These are phyloP conservation scores for Chaetorhynchus papuensis DNA, from an alignment of 2,113 vertebrate genomes.

Conservation along the genomic window DNA sequence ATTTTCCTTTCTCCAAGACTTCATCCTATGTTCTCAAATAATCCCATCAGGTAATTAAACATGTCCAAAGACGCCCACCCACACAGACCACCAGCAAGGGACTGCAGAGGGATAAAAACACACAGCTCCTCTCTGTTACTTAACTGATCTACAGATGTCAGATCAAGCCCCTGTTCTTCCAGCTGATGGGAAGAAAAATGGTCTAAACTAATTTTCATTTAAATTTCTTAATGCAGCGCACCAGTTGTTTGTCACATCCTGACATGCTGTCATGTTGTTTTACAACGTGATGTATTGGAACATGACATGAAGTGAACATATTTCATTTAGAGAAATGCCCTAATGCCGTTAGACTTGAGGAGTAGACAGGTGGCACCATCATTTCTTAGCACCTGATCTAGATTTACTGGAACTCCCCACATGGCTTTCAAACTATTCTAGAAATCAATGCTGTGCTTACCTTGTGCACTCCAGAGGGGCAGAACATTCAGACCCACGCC, in stretches of 20 bases:
- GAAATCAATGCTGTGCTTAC: background rate
- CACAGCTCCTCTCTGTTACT: background rate
- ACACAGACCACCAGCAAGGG: background rate
- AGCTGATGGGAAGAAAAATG: constrained; percentile 42
- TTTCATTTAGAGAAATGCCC: constrained; percentile 39
- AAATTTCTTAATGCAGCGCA: constrained; percentile 37
- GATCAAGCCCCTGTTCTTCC: background rate
- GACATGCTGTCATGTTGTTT: constrained; percentile 18
- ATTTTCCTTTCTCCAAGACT: background rate
- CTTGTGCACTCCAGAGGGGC: background rate
- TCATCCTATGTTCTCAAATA: background rate
- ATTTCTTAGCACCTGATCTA: background rate
- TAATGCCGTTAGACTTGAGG: constrained; percentile 19
- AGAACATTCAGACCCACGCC: rapidly evolving
- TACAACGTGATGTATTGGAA: constrained; percentile 34
- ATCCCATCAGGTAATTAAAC: background rate
- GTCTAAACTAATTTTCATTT: constrained; percentile 48
- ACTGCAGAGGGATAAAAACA: background rate
- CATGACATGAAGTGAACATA: constrained; percentile 34
- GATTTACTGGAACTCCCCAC: background rate
- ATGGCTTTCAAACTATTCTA: background rate
- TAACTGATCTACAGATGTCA: constrained; percentile 20
- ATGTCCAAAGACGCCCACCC: background rate
- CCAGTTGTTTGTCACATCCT: constrained; percentile 45
- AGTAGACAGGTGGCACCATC: background rate